Base-by-base conservation (phyloP, 2,888 invertebrate genomes). In the Heliconius aoede region DNA sequence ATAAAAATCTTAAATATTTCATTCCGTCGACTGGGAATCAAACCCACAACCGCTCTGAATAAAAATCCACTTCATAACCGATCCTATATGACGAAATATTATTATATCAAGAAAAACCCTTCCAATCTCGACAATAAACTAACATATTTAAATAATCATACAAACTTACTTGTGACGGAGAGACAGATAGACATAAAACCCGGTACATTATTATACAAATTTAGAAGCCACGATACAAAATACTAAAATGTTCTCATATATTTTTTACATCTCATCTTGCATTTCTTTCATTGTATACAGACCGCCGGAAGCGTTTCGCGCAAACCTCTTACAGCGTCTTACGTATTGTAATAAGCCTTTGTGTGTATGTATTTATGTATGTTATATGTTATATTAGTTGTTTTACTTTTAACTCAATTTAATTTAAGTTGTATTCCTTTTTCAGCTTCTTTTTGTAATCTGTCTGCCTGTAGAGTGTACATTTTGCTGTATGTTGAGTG, bases 251-350 rank as follows among this genome's bases (percentile, higher is more conserved):
- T n/a, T 61, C 26, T 67, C 46, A 60, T 65, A 60, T 65, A 72
- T 76, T 71, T 73, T 67, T 76, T 61, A 61, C 73, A 62, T 71
- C 46, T 46, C 73, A 55, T 71, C 18, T 73, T 40, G 26, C 73
- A 72, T 76, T 65, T 76, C 73, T 77, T 73, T 76, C 67, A 75
- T 73, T 73, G 46, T 74, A 75, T 72, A 74, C 60, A 74, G 36
- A 76, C 46, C 65, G 79, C 79, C 77, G 71, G 77, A 72, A 77
- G 79, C 76, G 71, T 40, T 58, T 55, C 61, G 71, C 67, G 32
- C 60, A 77, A 73, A 30, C 71, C 71, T 79, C 69, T 79, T 77
- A 77, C 13, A 65, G 28, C 65, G 65, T 76, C 71, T 60, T 69
- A 64, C 65, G 24, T 65, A 60, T 68, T 61, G 36, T 73, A 65